Evolutionary conservation across 2,888 invertebrate species (phyloP), one percentile per base, ranked within the genome.

Genomic region (Pachliopta kotzebuea): DNA sequence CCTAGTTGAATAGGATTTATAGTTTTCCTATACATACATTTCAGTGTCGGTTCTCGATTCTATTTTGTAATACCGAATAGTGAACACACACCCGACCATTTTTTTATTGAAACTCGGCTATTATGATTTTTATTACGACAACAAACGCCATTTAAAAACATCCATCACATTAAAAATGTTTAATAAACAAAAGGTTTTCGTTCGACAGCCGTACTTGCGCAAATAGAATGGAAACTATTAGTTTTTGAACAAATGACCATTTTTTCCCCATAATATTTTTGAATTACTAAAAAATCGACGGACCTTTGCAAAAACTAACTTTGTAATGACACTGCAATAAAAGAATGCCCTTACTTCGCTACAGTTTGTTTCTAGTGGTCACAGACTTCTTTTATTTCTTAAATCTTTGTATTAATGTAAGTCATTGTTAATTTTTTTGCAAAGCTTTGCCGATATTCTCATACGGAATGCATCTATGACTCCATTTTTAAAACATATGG

Each of bases 261-360:
- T 70, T 86, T 65, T 87, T 88, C 87, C 77, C 60, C 56, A 11
- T 14, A 14, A 1, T 37, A 72, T 75, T 75, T 71, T 71, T 55
- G 67, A 73, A 77, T 75, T 70, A 72, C 77, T 79, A 81, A 84
- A 85, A 83, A 80, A 76, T 74, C n/a, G 63, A 60, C 72, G 73
- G 70, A 71, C 49, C 71, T 78, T 77, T 71, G 83, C 83, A 80
- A 85, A 86, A 86, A 83, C 71, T 59, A 56, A 67, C 68, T 72
- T 57, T 73, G 68, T 70, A 69, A 72, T 69, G 74, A 71, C 78
- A 77, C 68, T 58, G 69, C 69, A 68, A 71, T 73, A 74, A 73
- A 73, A 72, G 53, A 67, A 67, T 69, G 68, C 69, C 68, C 69
- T 65, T 69, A 71, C n/a, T 24, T 17, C 71, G 72, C 69, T 67